phyloP scores from a whole-genome alignment of 2,797 vertebrate genomes.

The Bovichtus variegatus region DNA sequence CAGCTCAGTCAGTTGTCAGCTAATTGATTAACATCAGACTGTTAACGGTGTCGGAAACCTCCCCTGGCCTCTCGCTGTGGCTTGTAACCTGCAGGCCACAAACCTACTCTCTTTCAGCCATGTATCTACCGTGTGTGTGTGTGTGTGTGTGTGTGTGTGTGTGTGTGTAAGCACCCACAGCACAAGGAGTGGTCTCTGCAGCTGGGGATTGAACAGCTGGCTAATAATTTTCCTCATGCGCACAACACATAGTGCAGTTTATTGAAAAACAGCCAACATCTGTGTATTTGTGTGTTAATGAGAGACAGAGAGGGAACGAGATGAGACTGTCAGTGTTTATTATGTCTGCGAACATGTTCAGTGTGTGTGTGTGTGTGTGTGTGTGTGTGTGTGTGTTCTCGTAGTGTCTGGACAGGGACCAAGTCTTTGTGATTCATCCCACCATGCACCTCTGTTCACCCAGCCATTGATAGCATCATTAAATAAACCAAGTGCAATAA shows the following conservation, averaged over 20 bases:
- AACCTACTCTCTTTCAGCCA: slow-evolving; percentile 29
- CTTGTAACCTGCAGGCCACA: slow-evolving; percentile 58
- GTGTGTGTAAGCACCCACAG: slow-evolving; percentile 40
- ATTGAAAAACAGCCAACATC: slow-evolving; percentile 68
- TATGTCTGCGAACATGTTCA: slow-evolving; percentile 17
- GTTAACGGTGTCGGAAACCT: slow-evolving; percentile 67
- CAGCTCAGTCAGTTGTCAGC: slow-evolving; percentile 65
- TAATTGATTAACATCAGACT: slow-evolving; percentile 79
- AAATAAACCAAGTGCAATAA: slow-evolving; percentile 70
- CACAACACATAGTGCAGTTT: slow-evolving; percentile 44
- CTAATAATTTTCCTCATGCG: slow-evolving; percentile 68
- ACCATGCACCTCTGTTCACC: slow-evolving; percentile 50
- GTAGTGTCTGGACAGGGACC: slow-evolving; percentile 36
- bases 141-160: slow-evolving; percentile 15
- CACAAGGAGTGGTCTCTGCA: slow-evolving; percentile 48
- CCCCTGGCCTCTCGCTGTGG: slow-evolving; percentile 47
- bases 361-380: slow-evolving; percentile 30
- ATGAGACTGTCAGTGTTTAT: slow-evolving; percentile 57
- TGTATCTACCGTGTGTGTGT: background rate
- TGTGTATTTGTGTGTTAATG: slow-evolving; percentile 67
- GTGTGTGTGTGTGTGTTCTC: slow-evolving; percentile 19
- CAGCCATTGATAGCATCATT: slow-evolving; percentile 71
- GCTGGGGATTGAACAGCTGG: slow-evolving; percentile 75
- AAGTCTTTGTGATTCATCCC: slow-evolving; percentile 52
- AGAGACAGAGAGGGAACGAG: slow-evolving; percentile 46